Evolutionary conservation across 2,113 vertebrate species (phyloP), one percentile per base, ranked within the genome.

Genomic region (Forbesichthys agassizii): DNA sequence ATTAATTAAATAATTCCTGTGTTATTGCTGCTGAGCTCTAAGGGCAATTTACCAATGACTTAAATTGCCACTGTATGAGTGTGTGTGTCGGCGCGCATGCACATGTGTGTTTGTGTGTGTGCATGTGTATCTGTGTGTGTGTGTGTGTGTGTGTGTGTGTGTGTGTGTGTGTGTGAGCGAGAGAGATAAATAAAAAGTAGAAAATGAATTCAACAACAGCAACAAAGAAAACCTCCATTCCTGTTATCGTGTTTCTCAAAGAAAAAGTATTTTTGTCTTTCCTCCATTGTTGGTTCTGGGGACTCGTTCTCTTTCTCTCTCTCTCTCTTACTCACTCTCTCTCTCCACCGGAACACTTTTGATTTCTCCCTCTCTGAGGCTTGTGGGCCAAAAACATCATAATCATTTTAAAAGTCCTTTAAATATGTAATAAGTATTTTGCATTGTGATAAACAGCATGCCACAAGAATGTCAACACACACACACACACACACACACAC

Each of bases 351-450:
- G 7, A 61, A 78, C 73, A 71, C 75, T 64, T 66, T n/a, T 78
- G 67, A 60, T 1, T 75, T 67, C 58, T 20, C 60, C 61, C 64
- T 48, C 68, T 81, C 57, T 9, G 68, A 85, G 84, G 79, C 85
- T 86, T 3, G 46, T 79, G 82, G 90, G 88, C 87, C 85, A 84
- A 83, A 83, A 81, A 88, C 80, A 90, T 92, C 89, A 91, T 91
- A 89, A 92, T 91, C 85, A 90, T 92, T 91, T 90, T 86, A 92
- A 88, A 90, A 83, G 86, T 81, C 85, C 77, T 88, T 89, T 89
- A 91, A 92, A 92, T 91, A 87, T 91, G 79, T 89, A 89, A 90
- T 88, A 89, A 87, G 90, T 81, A 49, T 71, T 82, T 75, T 86
- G 85, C 86, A 86, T 90, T 66, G 88, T 82, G 71, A 89, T 87